A percentile compares a stretch with the other conserved stretches of the same genome.
phyloP scores from a whole-genome alignment of 2,797 vertebrate genomes.

The Enteromius thamalakanensis region DNA sequence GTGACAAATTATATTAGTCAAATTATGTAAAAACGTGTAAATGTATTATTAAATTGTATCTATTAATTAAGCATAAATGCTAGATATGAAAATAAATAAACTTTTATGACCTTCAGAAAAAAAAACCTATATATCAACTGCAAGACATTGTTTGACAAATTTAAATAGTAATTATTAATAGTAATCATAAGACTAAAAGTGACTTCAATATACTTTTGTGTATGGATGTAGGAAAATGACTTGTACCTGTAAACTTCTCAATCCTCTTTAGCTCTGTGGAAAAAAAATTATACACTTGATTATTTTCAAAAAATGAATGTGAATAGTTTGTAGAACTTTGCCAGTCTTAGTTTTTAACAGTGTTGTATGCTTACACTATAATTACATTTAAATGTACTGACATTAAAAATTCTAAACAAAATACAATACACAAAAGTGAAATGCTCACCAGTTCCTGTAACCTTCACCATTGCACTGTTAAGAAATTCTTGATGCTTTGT shows the following conservation, averaged over 20 bases:
- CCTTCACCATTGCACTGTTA: neutral
- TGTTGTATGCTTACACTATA: neutral
- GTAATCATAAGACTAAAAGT: neutral
- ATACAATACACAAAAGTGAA: neutral
- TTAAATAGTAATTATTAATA: neutral
- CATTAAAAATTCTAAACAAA: neutral
- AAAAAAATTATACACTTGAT: constrained; percentile 1
- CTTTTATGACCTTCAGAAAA: neutral
- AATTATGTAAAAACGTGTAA: neutral
- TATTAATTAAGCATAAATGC: neutral
- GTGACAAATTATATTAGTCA: neutral
- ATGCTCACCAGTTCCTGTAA: constrained; percentile 33
- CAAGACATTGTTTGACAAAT: neutral
- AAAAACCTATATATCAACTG: neutral
- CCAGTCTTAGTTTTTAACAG: neutral
- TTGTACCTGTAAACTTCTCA: constrained; percentile 31
- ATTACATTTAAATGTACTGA: neutral
- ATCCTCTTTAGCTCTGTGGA: constrained; percentile 29
- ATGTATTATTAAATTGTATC: neutral
- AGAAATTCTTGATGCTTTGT: constrained; percentile 33
- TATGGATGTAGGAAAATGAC: neutral
- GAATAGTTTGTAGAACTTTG: neutral
- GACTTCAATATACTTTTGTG: neutral
- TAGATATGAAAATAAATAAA: neutral
- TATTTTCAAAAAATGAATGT: neutral